Evolutionary conservation across 92 coral and sea anemone species (phyloP).

Genomic region (Epizoanthus rinbou): DNA sequence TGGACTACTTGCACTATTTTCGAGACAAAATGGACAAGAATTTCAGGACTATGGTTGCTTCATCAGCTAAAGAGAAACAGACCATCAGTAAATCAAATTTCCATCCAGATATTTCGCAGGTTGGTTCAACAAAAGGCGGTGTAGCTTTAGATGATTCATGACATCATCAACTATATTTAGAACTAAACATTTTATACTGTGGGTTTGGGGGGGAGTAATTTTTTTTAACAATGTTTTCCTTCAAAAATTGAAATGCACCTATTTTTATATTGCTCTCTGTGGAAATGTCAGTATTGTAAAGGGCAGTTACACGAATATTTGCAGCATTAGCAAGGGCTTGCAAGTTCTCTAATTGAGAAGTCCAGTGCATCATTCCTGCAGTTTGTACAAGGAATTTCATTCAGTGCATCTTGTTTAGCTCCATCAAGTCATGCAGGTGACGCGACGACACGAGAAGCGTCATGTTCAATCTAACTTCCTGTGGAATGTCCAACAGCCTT

Average conservation of each 20-base stretch:
- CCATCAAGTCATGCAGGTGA: neutral
- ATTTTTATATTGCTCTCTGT: too few relatives aligned
- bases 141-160: neutral
- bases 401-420: neutral
- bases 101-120: neutral
- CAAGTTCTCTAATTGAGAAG: constrained; percentile 25
- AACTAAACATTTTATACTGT: neutral
- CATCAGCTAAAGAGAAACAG: neutral
- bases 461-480: neutral
- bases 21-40: constrained; percentile 62
- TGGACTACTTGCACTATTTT: constrained; percentile 82
- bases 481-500: neutral
- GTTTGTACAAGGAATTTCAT: neutral
- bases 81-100: neutral
- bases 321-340: constrained; percentile 20
- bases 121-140: constrained; percentile 6
- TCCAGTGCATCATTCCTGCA: neutral
- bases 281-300: neutral
- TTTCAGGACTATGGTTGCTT: neutral
- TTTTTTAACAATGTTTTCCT: too few relatives aligned
- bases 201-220: too few relatives aligned
- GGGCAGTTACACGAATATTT: constrained; percentile 7
- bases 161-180: neutral
- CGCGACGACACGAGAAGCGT: neutral
- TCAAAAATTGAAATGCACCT: too few relatives aligned